These are phyloP conservation scores for Globodera ellingtonae DNA, from an alignment of 1,140 invertebrate species.

Conservation along the genomic window DNA sequence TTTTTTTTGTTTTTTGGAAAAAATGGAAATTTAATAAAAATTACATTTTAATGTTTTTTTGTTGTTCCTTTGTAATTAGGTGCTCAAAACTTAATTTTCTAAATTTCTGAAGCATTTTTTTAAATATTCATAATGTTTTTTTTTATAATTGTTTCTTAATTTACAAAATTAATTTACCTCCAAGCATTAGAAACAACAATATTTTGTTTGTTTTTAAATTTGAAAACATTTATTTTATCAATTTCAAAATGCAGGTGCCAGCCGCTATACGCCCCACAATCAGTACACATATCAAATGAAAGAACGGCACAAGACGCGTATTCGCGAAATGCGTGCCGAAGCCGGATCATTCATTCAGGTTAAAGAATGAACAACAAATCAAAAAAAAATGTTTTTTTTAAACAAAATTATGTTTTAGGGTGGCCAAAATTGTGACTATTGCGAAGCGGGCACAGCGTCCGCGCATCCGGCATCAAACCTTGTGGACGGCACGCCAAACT, in stretches of 20 bases:
- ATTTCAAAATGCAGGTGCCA: conserved; percentile 34
- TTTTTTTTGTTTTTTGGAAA: neutral
- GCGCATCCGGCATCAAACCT: conserved; percentile 85
- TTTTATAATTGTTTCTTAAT: too few relatives aligned
- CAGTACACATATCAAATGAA: conserved; percentile 46
- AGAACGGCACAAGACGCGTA: conserved; percentile 15
- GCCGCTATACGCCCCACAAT: conserved; percentile 47
- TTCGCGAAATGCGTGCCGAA: conserved; percentile 37
- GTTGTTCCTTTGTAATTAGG: too few relatives aligned
- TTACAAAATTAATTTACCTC: too few relatives aligned
- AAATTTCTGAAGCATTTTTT: too few relatives aligned
- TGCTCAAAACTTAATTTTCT: too few relatives aligned
- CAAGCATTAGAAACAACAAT: too few relatives aligned
- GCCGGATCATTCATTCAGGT: conserved; percentile 39
- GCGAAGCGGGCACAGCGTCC: conserved; percentile 75
- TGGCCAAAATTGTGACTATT: conserved; percentile 87
- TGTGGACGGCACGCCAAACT: conserved; percentile 88
- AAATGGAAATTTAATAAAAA: too few relatives aligned
- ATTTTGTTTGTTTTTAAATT: neutral
- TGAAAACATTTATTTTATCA: neutral
- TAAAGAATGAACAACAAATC: neutral
- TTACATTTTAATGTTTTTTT: too few relatives aligned
- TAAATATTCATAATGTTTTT: too few relatives aligned
- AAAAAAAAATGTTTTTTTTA: neutral
- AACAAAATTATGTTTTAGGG: conserved; percentile 47